Percentiles rank a stretch among this genome's conserved stretches.
phyloP scores from a whole-genome alignment of 1,140 invertebrate species.

The Calephelis nemesis region DNA sequence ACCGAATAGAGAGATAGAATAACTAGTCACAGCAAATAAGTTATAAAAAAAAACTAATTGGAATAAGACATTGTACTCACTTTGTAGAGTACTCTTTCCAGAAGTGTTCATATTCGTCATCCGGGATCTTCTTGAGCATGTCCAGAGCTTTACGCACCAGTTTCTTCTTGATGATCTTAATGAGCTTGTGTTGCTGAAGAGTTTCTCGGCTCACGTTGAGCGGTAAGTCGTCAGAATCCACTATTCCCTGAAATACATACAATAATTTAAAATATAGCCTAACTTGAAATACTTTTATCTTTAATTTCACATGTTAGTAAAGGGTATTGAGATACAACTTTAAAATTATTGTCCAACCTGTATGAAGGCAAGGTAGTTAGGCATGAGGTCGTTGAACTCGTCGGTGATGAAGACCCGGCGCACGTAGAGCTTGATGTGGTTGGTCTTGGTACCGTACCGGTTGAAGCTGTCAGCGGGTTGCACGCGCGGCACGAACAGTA shows the following conservation, averaged over 20 bases:
- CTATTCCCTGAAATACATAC: conserved; percentile 84
- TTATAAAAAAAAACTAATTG: too few relatives aligned
- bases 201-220: conserved; percentile 99
- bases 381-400: conserved; percentile 99
- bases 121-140: conserved; percentile 98
- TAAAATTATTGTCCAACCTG: conserved; percentile 34
- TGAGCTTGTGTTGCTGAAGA: conserved; percentile 98
- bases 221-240: conserved; percentile 99
- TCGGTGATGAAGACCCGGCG: conserved; percentile 99
- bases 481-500: conserved; percentile 94
- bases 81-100: conserved; percentile 99
- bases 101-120: conserved; percentile 95
- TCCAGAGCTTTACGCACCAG: conserved; percentile 97
- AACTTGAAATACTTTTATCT: too few relatives aligned
- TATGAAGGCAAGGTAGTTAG: conserved; percentile 95
- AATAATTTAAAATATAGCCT: too few relatives aligned
- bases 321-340: background rate
- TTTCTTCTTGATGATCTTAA: conserved; percentile 99
- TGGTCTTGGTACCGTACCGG: conserved; percentile 95
- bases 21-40: too few relatives aligned
- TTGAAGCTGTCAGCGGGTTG: conserved; percentile 97
- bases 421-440: conserved; percentile 98
- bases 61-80: conserved; percentile 71
- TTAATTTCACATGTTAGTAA: too few relatives aligned
- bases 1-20: too few relatives aligned